phyloP scores from a whole-genome alignment of 2,113 vertebrate genomes.

The Climacteris rufus region DNA sequence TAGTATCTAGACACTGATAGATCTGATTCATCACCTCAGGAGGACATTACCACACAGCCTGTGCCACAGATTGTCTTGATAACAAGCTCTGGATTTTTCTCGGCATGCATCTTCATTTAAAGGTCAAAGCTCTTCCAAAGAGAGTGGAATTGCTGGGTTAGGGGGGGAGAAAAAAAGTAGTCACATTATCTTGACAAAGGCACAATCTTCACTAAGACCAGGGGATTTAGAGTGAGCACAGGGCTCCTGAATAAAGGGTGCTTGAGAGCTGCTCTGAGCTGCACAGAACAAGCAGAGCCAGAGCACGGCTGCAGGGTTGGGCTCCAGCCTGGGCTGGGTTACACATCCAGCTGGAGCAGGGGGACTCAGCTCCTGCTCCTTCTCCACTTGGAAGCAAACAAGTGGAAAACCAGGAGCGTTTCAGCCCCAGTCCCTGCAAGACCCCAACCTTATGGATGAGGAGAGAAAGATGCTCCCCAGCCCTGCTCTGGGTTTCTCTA shows the following conservation, averaged over 20 bases:
- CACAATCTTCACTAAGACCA: not conserved
- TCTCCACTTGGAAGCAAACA: not conserved
- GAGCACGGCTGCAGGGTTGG: not conserved
- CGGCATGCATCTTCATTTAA: not conserved
- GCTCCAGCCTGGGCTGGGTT: not conserved
- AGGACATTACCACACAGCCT: conserved; percentile 29
- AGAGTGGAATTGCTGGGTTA: not conserved
- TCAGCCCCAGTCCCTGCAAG: not conserved
- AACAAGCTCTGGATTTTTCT: conserved; percentile 33
- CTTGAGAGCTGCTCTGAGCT: not conserved
- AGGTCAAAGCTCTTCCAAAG: conserved; percentile 30
- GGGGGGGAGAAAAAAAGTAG: rapidly evolving
- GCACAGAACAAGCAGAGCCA: not conserved
- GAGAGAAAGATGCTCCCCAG: not conserved
- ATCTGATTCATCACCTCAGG: conserved; percentile 34
- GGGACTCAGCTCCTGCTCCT: not conserved
- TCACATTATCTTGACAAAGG: not conserved
- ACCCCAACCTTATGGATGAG: rapidly evolving
- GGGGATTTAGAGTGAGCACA: not conserved
- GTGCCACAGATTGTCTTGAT: conserved; percentile 32
- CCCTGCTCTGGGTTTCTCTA: not conserved
- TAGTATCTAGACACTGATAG: conserved; percentile 53
- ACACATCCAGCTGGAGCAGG: not conserved
- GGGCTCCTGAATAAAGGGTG: not conserved
- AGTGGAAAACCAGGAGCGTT: rapidly evolving